Evolutionary conservation across 2,113 vertebrate species (phyloP).

Genomic region (Malurus alboscapulatus): DNA sequence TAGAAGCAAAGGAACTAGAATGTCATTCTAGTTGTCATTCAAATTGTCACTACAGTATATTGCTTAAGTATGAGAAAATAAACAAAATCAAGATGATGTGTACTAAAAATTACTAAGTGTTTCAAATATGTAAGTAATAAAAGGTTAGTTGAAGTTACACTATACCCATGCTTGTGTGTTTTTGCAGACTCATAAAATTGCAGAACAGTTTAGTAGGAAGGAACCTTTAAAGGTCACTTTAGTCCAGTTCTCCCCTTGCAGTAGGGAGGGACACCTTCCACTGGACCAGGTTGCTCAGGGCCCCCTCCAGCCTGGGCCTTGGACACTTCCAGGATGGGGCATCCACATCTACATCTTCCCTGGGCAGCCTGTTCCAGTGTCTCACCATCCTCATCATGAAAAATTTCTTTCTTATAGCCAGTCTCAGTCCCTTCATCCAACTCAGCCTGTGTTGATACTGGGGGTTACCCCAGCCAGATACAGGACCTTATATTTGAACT

Average conservation of each 20-base stretch:
- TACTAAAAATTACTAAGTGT: neutral
- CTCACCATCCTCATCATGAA: neutral
- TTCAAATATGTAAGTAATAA: neutral
- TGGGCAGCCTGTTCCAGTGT: neutral
- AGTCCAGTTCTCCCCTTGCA: neutral
- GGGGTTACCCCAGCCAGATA: neutral
- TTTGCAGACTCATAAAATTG: neutral
- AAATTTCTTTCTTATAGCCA: neutral
- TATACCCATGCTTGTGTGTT: neutral
- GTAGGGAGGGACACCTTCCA: neutral
- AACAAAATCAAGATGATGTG: neutral
- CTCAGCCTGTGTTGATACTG: neutral
- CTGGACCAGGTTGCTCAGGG: neutral
- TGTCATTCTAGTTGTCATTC: neutral
- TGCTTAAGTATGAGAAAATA: neutral
- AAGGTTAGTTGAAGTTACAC: neutral
- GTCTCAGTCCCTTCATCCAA: neutral
- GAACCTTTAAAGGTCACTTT: neutral
- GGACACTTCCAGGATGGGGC: neutral
- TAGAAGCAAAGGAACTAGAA: neutral
- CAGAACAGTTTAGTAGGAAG: neutral
- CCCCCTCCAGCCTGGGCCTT: neutral
- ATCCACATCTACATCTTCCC: neutral
- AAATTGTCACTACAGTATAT: neutral
- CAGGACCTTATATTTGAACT: accelerated